These are phyloP conservation scores for Perithous albicinctus DNA, from an alignment of 2,888 invertebrate species.

Conservation along the genomic window DNA sequence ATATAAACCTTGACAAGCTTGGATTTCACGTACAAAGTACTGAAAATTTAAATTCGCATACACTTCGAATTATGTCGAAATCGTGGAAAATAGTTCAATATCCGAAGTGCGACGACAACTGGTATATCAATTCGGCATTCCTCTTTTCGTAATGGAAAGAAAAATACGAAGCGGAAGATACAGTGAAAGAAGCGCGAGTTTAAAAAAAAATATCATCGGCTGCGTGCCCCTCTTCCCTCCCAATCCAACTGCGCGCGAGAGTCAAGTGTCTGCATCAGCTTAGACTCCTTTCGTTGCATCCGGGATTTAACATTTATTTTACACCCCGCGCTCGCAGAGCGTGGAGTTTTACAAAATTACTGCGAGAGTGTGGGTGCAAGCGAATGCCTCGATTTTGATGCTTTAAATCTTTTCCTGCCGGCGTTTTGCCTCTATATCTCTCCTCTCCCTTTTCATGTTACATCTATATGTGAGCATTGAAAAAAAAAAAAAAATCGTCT, in stretches of 20 bases:
- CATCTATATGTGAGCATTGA: constrained; percentile 31
- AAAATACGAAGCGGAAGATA: not conserved
- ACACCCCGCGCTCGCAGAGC: not conserved
- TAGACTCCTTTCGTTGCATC: constrained; percentile 42
- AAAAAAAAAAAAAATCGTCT: constrained; percentile 56
- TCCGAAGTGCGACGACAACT: too few relatives aligned
- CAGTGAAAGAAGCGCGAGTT: constrained; percentile 18
- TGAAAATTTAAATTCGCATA: too few relatives aligned
- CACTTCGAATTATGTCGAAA: too few relatives aligned
- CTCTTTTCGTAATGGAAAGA: not conserved
- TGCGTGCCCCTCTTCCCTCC: not conserved
- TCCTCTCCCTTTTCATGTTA: not conserved
- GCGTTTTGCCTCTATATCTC: constrained; percentile 28
- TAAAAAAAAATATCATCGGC: constrained; percentile 9
- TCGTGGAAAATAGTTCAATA: too few relatives aligned
- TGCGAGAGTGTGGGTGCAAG: constrained; percentile 7
- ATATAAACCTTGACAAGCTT: too few relatives aligned
- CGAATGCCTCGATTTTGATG: constrained; percentile 53
- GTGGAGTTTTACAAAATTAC: constrained; percentile 31
- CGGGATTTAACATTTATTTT: constrained; percentile 53
- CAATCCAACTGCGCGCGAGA: constrained; percentile 86
- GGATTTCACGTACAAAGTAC: too few relatives aligned
- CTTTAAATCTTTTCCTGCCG: constrained; percentile 49
- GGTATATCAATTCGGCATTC: too few relatives aligned
- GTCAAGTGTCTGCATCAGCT: constrained; percentile 14